A percentile compares a stretch with the other conserved stretches of the same genome.
Conservation (phyloP, 1,140 invertebrate genomes). For the Wiebesia pumilae region DNA sequence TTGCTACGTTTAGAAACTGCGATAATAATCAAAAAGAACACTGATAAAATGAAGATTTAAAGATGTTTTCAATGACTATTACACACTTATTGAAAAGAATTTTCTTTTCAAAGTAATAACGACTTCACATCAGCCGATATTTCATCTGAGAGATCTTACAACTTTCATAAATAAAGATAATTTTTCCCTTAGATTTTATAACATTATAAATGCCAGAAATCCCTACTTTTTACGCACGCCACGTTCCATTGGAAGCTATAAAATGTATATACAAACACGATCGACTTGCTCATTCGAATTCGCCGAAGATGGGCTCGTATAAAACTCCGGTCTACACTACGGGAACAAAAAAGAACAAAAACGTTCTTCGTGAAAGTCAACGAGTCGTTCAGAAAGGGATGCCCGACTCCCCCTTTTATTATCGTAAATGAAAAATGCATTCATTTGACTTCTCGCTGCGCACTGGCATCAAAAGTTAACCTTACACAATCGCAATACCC, state of each 20-base stretch:
- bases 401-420: neutral
- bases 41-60: no score
- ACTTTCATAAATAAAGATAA: neutral
- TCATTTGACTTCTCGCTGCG: neutral
- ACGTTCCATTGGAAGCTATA: constrained; percentile 3
- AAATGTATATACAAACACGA: neutral
- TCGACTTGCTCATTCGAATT: neutral
- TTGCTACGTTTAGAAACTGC: no score
- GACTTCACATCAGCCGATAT: neutral
- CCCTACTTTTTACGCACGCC: neutral
- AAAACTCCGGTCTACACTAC: neutral
- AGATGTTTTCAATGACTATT: no score
- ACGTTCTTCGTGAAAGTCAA: neutral
- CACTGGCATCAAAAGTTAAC: neutral
- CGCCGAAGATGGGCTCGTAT: neutral
- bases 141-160: neutral
- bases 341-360: neutral
- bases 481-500: neutral
- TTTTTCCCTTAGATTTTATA: neutral
- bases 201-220: constrained; percentile 1
- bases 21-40: no score
- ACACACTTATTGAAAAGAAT: no score
- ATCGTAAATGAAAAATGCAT: neutral
- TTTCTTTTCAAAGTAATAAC: neutral
- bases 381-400: neutral